These are phyloP conservation scores for Aramus guarauna DNA, from an alignment of 2,113 vertebrate species.

Conservation along the genomic window DNA sequence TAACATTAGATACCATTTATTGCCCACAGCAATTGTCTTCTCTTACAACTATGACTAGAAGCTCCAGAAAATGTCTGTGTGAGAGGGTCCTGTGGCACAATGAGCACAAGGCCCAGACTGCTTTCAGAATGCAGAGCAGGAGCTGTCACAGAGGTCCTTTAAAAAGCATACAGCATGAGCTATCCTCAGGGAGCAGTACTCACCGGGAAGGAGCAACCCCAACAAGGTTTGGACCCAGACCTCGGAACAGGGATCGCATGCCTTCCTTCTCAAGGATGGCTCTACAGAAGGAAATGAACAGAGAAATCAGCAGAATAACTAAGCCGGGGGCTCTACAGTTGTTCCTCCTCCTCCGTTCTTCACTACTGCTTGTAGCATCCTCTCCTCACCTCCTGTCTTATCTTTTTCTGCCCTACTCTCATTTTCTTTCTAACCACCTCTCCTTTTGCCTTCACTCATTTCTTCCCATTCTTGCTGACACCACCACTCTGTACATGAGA, in stretches of 20 bases:
- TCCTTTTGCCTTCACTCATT: not conserved
- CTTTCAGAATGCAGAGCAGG: not conserved
- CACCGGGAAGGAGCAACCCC: slow-evolving; percentile 71
- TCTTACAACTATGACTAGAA: not conserved
- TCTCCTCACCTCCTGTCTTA: not conserved
- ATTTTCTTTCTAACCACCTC: not conserved
- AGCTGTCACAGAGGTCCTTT: not conserved
- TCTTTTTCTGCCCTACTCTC: not conserved
- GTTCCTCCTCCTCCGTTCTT: not conserved
- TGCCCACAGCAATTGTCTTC: not conserved
- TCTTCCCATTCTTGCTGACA: not conserved
- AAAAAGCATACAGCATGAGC: not conserved
- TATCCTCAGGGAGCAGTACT: not conserved
- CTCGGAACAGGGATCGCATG: slow-evolving; percentile 56
- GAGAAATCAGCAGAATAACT: not conserved
- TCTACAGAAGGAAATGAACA: not conserved
- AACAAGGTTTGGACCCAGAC: slow-evolving; percentile 65
- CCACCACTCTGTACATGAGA: not conserved
- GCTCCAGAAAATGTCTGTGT: not conserved
- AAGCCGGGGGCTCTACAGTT: not conserved
- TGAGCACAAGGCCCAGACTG: not conserved
- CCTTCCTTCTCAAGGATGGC: slow-evolving; percentile 70
- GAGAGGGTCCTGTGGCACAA: not conserved
- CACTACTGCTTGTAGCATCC: not conserved
- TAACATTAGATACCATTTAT: not conserved